These are phyloP conservation scores for Sussaba pulchella DNA, from an alignment of 2,888 invertebrate species.

Conservation along the genomic window DNA sequence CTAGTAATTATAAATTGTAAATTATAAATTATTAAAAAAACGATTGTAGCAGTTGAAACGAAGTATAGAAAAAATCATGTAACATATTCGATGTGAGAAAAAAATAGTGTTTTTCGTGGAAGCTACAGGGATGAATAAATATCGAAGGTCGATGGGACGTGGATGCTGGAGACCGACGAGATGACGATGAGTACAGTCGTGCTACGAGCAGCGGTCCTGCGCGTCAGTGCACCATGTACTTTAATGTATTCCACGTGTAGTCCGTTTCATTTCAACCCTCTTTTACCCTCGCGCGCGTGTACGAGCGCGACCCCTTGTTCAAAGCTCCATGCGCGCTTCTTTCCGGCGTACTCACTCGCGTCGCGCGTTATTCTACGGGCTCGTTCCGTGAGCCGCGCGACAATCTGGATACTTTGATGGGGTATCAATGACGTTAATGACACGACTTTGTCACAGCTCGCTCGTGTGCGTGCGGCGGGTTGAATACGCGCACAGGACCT, in stretches of 20 bases:
- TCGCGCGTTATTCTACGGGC: constrained; percentile 24
- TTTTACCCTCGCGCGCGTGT: background rate
- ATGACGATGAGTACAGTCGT: constrained; percentile 42
- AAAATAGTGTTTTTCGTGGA: constrained; percentile 25
- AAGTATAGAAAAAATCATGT: constrained; percentile 28
- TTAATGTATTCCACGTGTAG: constrained; percentile 65
- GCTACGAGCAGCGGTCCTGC: background rate
- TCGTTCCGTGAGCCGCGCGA: constrained; percentile 32
- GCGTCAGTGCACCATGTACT: constrained; percentile 47
- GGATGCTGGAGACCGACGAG: constrained; percentile 54
- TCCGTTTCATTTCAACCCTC: constrained; percentile 48
- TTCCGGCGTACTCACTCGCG: background rate
- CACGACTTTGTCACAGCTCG: constrained; percentile 28
- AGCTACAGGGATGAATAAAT: constrained; percentile 47
- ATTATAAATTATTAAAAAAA: too few species aligned
- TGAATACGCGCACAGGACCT: background rate
- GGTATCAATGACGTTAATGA: constrained; percentile 61
- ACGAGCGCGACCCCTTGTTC: constrained; percentile 37
- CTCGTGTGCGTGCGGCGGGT: constrained; percentile 18
- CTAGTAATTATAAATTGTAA: too few species aligned
- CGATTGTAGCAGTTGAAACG: background rate
- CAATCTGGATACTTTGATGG: constrained; percentile 42
- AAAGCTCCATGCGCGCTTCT: constrained; percentile 11
- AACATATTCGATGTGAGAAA: constrained; percentile 27
- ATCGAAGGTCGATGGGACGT: constrained; percentile 59